Conservation (phyloP, 2,888 invertebrate genomes). For the Chirona hameri region DNA sequence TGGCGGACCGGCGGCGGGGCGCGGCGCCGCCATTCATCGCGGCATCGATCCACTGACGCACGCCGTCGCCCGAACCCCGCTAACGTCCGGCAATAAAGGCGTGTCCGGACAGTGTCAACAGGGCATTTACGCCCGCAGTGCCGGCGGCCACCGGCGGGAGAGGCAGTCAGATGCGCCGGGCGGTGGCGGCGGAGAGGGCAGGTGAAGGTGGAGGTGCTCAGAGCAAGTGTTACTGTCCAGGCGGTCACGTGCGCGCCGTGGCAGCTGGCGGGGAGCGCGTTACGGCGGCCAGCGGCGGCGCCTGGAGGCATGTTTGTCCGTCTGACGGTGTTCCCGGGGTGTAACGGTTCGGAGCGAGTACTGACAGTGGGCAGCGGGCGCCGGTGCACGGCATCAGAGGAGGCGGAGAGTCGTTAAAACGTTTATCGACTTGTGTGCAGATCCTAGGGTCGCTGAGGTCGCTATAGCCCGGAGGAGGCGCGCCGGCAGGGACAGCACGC, state of each 20-base stretch:
- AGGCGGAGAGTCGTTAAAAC: too few species aligned
- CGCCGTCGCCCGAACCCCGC: not conserved
- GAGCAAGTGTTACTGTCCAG: not conserved
- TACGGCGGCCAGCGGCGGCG: not conserved
- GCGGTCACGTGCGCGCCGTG: not conserved
- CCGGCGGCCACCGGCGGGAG: not conserved
- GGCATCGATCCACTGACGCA: not conserved
- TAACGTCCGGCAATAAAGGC: not conserved
- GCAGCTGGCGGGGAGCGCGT: not conserved
- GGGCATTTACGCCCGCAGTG: not conserved
- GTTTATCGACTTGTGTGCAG: too few species aligned
- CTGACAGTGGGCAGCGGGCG: too few species aligned
- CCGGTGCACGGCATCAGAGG: too few species aligned
- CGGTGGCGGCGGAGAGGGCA: too few species aligned
- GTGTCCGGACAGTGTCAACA: slow-evolving; percentile 5
- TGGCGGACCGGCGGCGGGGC: not conserved
- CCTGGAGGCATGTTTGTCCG: not conserved
- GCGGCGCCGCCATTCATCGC: not conserved
- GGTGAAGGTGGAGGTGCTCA: not conserved
- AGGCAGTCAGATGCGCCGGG: too few species aligned
- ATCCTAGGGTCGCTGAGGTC: too few species aligned
- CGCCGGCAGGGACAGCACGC: too few species aligned
- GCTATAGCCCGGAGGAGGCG: too few species aligned
- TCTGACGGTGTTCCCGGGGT: not conserved
- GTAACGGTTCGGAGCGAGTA: not conserved